Evolutionary conservation across 2,113 vertebrate genomes (phyloP).

Genomic region (Regulus satrapa): DNA sequence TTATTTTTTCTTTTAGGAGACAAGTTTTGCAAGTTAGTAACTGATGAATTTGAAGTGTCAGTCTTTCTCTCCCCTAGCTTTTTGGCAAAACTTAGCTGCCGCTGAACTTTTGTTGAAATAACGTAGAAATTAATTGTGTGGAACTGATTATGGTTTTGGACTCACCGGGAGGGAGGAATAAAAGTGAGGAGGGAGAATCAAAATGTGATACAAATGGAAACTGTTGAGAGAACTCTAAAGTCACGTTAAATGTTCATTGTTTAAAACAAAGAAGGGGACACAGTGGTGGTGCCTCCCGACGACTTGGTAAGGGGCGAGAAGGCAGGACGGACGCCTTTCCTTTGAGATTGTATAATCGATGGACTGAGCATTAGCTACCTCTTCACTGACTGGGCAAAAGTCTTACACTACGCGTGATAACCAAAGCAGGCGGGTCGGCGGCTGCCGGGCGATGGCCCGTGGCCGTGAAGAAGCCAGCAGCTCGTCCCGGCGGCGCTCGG

Average conservation of each 20-base stretch:
- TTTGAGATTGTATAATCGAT: constrained; percentile 47
- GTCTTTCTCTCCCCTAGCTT: not conserved
- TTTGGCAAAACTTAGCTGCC: constrained; percentile 19
- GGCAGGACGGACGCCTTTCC: constrained; percentile 43
- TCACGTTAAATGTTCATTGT: not conserved
- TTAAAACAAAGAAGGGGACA: not conserved
- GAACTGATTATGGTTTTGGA: not conserved
- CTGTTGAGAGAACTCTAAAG: not conserved
- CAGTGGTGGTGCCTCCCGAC: not conserved
- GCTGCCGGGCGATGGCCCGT: not conserved
- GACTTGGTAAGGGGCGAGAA: not conserved
- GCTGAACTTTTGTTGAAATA: not conserved
- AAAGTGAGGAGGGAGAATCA: not conserved
- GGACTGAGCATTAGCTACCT: constrained; percentile 75
- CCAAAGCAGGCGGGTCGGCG: constrained; percentile 51
- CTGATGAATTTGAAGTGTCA: not conserved
- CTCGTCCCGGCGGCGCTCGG: not conserved
- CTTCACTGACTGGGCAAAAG: constrained; percentile 70
- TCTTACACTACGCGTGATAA: constrained; percentile 55
- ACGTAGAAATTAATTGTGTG: not conserved
- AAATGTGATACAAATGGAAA: not conserved
- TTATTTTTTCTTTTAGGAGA: constrained; percentile 43
- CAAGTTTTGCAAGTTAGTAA: constrained; percentile 20
- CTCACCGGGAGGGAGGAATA: not conserved
- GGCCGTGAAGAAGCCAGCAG: not conserved